These are phyloP conservation scores for Phrynosoma platyrhinos DNA, from an alignment of 2,113 vertebrate species.

Conservation along the genomic window DNA sequence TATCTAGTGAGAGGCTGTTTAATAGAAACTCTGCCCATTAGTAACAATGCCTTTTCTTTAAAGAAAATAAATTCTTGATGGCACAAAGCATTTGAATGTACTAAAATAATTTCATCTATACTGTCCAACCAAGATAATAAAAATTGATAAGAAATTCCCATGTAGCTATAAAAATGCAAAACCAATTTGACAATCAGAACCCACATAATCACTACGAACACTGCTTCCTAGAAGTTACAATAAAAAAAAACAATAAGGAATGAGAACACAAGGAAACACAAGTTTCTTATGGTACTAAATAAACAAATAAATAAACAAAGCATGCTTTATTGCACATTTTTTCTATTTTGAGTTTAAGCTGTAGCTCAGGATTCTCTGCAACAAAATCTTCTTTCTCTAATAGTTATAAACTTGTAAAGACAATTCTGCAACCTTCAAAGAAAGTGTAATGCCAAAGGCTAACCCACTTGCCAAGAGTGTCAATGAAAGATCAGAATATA, in stretches of 20 bases:
- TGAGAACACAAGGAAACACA: neutral
- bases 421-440: constrained; percentile 11
- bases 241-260: constrained; percentile 16
- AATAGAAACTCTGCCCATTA: neutral
- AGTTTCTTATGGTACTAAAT: neutral
- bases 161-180: neutral
- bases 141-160: neutral
- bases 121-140: neutral
- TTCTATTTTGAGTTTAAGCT: neutral
- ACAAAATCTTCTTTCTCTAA: neutral
- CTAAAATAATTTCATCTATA: neutral
- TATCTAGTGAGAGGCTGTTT: neutral
- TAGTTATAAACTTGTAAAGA: constrained; percentile 2
- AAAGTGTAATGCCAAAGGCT: neutral
- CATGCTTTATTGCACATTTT: neutral
- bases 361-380: neutral
- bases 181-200: neutral
- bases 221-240: neutral
- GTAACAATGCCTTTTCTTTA: constrained; percentile 12
- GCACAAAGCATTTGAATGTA: fast-evolving
- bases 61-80: neutral
- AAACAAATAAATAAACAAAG: neutral
- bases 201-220: neutral
- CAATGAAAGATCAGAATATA: neutral
- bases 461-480: neutral